Conservation (phyloP, 2,888 invertebrate genomes). For the Ichneumoninae sp. region DNA sequence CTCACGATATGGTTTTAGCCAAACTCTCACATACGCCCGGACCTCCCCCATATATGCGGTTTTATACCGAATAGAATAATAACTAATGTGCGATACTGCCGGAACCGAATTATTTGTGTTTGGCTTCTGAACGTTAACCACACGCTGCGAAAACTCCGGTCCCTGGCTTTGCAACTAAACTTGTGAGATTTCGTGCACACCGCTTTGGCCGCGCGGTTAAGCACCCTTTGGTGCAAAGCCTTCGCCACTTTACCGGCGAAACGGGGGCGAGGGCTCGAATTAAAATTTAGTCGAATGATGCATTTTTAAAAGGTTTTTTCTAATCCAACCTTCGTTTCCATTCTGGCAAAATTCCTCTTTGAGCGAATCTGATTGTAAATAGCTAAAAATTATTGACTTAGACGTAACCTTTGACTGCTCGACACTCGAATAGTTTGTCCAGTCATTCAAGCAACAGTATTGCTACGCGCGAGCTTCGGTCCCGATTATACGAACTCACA, state of each 20-base stretch:
- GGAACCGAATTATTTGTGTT: conserved; percentile 27
- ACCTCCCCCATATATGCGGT: conserved; percentile 27
- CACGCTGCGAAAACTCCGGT: conserved; percentile 12
- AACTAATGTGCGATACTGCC: conserved; percentile 44
- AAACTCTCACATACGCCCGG: conserved; percentile 12
- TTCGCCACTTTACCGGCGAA: not conserved
- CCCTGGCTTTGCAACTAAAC: not conserved
- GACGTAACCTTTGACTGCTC: not conserved
- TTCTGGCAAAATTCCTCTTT: not conserved
- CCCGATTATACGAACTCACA: not conserved
- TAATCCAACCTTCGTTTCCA: not conserved
- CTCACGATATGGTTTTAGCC: conserved; percentile 15
- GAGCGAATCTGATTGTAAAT: too few species aligned
- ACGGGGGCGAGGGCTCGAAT: not conserved
- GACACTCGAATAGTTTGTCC: not conserved
- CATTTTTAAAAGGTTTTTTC: not conserved
- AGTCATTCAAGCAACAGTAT: not conserved
- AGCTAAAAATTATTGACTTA: not conserved
- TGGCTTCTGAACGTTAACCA: conserved; percentile 33
- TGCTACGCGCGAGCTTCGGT: not conserved
- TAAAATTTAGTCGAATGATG: not conserved
- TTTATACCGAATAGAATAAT: conserved; percentile 46
- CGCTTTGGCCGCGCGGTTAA: not conserved
- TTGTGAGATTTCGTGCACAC: not conserved
- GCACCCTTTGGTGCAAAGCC: not conserved